phyloP scores from a whole-genome alignment of 2,113 vertebrate species.

The Columbina picui region DNA sequence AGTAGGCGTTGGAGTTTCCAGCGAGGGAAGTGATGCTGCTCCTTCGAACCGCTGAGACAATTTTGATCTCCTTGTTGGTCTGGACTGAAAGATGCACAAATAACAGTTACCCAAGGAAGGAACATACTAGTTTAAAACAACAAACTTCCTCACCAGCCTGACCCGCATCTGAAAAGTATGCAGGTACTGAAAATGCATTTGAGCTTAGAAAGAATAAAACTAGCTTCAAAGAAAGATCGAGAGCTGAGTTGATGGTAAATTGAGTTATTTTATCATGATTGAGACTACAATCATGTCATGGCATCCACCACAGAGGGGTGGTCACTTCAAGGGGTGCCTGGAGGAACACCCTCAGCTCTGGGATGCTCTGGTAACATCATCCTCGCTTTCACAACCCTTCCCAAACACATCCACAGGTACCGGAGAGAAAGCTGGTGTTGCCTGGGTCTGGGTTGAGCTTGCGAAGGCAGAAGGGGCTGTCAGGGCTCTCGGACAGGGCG shows the following conservation, averaged over 20 bases:
- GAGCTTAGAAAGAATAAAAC: neutral
- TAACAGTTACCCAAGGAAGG: neutral
- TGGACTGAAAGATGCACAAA: slow-evolving; percentile 64
- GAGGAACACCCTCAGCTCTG: neutral
- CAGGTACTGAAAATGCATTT: neutral
- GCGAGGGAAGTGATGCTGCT: slow-evolving; percentile 76
- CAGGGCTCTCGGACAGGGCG: slow-evolving; percentile 64
- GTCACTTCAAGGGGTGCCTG: neutral
- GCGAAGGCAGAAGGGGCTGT: slow-evolving; percentile 80
- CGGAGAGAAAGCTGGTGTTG: slow-evolving; percentile 79
- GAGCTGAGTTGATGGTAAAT: neutral
- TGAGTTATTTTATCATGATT: neutral
- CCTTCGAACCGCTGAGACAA: slow-evolving; percentile 64
- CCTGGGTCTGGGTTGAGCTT: slow-evolving; percentile 71
- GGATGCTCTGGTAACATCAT: rapidly evolving
- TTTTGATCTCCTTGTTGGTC: slow-evolving; percentile 75
- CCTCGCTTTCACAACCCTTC: neutral
- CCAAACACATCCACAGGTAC: slow-evolving; percentile 23
- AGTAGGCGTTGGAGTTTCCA: slow-evolving; percentile 71
- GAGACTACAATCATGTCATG: neutral
- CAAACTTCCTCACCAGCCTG: neutral
- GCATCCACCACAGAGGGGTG: neutral
- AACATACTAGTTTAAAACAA: neutral
- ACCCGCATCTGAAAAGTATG: neutral
- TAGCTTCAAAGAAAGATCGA: neutral